Base-by-base conservation (phyloP, 2,888 invertebrate species). In the Rapana venosa region DNA sequence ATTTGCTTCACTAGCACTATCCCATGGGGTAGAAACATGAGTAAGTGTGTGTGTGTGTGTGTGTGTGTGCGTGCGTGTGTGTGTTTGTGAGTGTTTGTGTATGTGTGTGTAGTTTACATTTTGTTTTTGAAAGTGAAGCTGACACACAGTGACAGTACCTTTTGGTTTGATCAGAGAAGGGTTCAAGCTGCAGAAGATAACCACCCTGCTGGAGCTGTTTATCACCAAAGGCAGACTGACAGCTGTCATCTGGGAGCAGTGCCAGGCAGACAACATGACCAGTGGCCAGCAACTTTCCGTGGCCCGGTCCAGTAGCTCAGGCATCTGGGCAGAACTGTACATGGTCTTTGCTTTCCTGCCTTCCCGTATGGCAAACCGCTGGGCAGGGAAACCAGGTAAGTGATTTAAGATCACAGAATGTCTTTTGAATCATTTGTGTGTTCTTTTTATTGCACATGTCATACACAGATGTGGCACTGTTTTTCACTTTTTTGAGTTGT, bases 291-390 rank as follows among this genome's bases (percentile, higher is more conserved):
- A 32, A 2, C 13, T 30, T 13, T 66, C 61, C 26, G 36, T 8
- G n/a, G 30, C 35, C 32, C 22, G 58, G n/a, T 30, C 85, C 15
- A 47, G 89, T 20, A 61, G 47, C 35, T 47, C 56, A n/a, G 85
- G 85, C 30, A 15, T 89, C n/a, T 89, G 89, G 89, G 89, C 85
- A 13, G 89, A 85, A 32, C 90, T 95, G 26, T 90, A 94, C 13
- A 91, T 90, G 0, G 91, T 92, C 36, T 91, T 95, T 30, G 90
- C 92, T 58, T 92, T 94, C 15, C 89, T 95, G 20, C 95, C 95
- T n/a, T 94, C 94, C 58, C 94, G 92, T 90, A 92, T 94, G 90
- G 94, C 94, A 61, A 95, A 94, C 90, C 94, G 93, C 90, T 92
- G 35, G 93, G 94, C 90, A 92, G 91, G 88, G 93, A 95, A 91